These are phyloP conservation scores for Zaprionus lineosus DNA, from an alignment of 2,888 invertebrate species.

Conservation along the genomic window DNA sequence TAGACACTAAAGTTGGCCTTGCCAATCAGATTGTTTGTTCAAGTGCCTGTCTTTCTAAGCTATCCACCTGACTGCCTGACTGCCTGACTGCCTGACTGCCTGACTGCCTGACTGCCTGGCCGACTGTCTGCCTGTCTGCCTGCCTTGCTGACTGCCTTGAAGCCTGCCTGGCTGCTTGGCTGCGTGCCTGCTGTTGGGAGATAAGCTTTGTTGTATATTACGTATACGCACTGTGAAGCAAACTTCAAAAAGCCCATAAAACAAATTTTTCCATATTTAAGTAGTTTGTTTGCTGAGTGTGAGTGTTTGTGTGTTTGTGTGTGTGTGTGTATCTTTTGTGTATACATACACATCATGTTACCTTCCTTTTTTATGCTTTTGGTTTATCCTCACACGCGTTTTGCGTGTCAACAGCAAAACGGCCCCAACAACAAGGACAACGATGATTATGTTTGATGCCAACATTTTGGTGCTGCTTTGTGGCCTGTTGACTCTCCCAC, in stretches of 20 bases:
- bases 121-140: slow-evolving; percentile 14
- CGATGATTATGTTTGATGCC: not conserved
- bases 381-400: slow-evolving; percentile 22
- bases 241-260: slow-evolving; percentile 9
- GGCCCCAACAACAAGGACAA: slow-evolving; percentile 11
- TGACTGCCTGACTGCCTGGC: too few species aligned
- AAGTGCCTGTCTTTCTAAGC: too few species aligned
- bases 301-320: not conserved
- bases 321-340: slow-evolving; percentile 2
- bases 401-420: slow-evolving; percentile 11
- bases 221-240: slow-evolving; percentile 41
- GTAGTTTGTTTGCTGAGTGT: too few species aligned
- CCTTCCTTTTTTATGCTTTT: slow-evolving; percentile 13
- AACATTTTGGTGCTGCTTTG: slow-evolving; percentile 10
- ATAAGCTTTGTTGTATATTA: slow-evolving; percentile 34
- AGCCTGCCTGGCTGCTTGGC: too few species aligned
- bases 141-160: too few species aligned
- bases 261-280: slow-evolving; percentile 23
- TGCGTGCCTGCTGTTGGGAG: slow-evolving; percentile 15
- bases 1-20: slow-evolving; percentile 9
- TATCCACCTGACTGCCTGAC: too few species aligned
- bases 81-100: too few species aligned
- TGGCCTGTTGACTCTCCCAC: slow-evolving; percentile 10
- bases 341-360: not conserved
- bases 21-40: slow-evolving; percentile 17